Conservation (phyloP, 2,113 vertebrate species). For the Chitala chitala region DNA sequence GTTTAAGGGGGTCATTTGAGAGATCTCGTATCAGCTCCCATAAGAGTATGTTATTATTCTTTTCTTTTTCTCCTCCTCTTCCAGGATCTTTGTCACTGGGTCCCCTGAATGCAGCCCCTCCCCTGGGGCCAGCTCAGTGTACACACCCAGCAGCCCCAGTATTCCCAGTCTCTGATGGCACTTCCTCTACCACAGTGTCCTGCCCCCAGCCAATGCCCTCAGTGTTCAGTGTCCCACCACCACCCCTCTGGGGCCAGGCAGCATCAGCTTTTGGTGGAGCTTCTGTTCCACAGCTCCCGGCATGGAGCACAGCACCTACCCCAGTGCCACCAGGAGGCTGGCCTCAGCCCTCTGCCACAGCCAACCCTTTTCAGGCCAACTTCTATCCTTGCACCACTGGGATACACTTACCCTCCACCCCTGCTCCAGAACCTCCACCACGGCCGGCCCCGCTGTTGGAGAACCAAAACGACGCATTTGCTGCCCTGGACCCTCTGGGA, state of each 20-base stretch:
- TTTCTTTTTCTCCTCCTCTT: slow-evolving; percentile 11
- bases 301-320: slow-evolving; percentile 62
- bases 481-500: slow-evolving; percentile 83
- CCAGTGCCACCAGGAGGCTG: slow-evolving; percentile 51
- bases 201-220: slow-evolving; percentile 45
- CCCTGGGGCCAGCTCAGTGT: slow-evolving; percentile 61
- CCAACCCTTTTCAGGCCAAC: slow-evolving; percentile 74
- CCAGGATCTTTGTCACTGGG: slow-evolving; percentile 66
- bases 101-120: slow-evolving; percentile 45
- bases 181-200: slow-evolving; percentile 50
- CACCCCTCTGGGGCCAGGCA: slow-evolving; percentile 69
- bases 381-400: slow-evolving; percentile 45
- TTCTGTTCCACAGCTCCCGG: slow-evolving; percentile 50
- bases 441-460: slow-evolving; percentile 58
- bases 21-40: too few relatives aligned
- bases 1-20: neutral
- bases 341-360: slow-evolving; percentile 52
- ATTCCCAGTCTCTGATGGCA: slow-evolving; percentile 55
- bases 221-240: slow-evolving; percentile 55
- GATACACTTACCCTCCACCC: neutral
- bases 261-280: slow-evolving; percentile 53
- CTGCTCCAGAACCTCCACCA: slow-evolving; percentile 30
- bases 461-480: slow-evolving; percentile 76
- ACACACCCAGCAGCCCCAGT: slow-evolving; percentile 47
- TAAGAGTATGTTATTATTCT: neutral